phyloP scores from a whole-genome alignment of 2,797 vertebrate genomes.

The Cuculus canorus region DNA sequence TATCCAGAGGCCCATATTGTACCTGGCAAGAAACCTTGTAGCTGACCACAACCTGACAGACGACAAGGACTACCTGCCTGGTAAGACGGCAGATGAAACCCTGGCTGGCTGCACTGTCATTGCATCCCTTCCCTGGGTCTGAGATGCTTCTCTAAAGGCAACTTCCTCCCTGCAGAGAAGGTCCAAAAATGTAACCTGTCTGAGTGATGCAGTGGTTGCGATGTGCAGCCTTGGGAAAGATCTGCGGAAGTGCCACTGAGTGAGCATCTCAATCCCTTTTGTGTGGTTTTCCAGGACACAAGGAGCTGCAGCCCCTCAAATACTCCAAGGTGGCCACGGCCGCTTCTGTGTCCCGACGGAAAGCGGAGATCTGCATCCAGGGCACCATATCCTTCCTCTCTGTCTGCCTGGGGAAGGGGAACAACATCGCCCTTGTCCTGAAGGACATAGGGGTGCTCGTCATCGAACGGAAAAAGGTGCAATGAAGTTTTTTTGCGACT shows the following conservation, averaged over 20 bases:
- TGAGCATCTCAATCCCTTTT: not conserved
- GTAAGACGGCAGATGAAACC: not conserved
- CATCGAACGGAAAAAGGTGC: not conserved
- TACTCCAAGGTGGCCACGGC: not conserved
- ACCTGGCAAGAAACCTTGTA: not conserved
- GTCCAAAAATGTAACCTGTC: not conserved
- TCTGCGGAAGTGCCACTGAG: not conserved
- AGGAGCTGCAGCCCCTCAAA: not conserved
- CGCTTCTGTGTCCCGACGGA: not conserved
- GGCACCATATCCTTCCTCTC: not conserved
- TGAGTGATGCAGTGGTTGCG: no score
- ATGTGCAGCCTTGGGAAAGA: no score
- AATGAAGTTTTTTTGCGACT: not conserved
- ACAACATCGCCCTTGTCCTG: not conserved
- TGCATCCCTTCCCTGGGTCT: no score
- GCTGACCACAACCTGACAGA: not conserved
- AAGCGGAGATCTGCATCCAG: not conserved
- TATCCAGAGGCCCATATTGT: not conserved
- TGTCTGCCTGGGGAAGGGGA: not conserved
- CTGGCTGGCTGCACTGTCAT: not conserved
- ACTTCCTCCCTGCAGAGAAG: not conserved
- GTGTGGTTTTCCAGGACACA: not conserved
- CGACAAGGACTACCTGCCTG: not conserved
- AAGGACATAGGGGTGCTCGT: not conserved
- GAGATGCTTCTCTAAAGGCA: not conserved